These are phyloP conservation scores for Drosophila neutralis DNA, from an alignment of 2,888 invertebrate genomes.

Conservation along the genomic window DNA sequence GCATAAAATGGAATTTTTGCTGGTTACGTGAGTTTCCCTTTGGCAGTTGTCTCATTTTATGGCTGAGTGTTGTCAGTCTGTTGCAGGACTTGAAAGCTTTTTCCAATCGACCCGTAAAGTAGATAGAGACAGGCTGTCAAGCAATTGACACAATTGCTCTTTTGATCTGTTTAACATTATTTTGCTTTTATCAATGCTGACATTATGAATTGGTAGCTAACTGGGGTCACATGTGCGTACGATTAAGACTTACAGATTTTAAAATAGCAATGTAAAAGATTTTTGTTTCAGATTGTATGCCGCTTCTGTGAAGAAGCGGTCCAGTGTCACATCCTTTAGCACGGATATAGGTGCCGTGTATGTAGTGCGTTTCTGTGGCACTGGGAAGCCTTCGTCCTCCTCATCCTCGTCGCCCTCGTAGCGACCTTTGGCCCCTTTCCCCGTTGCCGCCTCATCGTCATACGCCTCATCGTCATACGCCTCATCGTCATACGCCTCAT, in stretches of 20 bases:
- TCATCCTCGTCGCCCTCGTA: too few species aligned
- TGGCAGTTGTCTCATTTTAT: background rate
- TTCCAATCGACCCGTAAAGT: slow-evolving; percentile 16
- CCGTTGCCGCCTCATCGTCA: too few species aligned
- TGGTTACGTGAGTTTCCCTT: slow-evolving; percentile 5
- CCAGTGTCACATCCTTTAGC: too few species aligned
- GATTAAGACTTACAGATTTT: background rate
- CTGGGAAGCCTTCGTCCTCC: too few species aligned
- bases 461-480: too few species aligned
- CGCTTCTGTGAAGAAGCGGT: too few species aligned
- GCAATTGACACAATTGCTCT: slow-evolving; percentile 58
- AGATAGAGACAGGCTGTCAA: slow-evolving; percentile 19
- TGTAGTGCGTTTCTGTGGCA: too few species aligned
- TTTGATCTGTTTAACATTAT: slow-evolving; percentile 60
- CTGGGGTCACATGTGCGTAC: background rate
- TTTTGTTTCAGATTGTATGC: too few species aligned
- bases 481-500: too few species aligned
- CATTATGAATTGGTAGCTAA: background rate
- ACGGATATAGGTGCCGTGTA: too few species aligned
- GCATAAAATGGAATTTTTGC: slow-evolving; percentile 31
- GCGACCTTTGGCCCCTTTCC: too few species aligned
- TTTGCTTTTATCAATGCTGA: slow-evolving; percentile 14
- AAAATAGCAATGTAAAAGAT: background rate
- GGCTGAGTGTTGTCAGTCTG: slow-evolving; percentile 23
- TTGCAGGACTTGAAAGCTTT: slow-evolving; percentile 32